phyloP scores from a whole-genome alignment of 92 coral and sea anemone genomes.

The Porites cylindrica region DNA sequence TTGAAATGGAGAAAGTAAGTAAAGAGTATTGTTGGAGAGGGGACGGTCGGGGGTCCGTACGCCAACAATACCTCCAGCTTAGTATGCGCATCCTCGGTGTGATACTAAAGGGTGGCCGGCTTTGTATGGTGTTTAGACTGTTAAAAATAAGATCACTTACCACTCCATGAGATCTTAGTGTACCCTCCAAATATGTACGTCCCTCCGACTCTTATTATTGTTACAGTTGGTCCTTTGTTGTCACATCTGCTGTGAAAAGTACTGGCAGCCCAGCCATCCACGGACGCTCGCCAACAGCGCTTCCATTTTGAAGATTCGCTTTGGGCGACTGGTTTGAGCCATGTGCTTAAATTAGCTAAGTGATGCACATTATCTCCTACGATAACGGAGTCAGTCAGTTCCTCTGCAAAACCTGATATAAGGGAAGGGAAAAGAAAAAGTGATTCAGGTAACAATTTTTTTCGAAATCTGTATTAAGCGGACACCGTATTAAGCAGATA shows the following conservation, averaged over 20 bases:
- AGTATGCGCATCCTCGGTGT: no score
- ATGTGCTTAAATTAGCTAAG: not conserved
- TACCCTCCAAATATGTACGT: slow-evolving; percentile 11
- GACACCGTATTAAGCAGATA: no score
- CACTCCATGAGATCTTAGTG: not conserved
- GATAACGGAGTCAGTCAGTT: not conserved
- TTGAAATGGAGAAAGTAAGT: no score
- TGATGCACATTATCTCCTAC: not conserved
- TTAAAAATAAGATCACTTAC: not conserved
- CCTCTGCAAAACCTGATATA: not conserved
- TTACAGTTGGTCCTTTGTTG: not conserved
- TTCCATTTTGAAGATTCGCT: not conserved
- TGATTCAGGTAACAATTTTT: no score
- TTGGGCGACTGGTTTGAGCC: not conserved
- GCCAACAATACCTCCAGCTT: no score
- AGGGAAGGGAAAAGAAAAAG: not conserved
- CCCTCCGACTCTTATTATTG: slow-evolving; percentile 4
- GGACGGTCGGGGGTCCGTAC: no score
- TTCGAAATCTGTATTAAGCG: no score
- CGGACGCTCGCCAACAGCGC: not conserved
- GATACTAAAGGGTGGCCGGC: no score
- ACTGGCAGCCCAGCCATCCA: not conserved
- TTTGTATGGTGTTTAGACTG: no score
- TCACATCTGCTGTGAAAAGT: not conserved
- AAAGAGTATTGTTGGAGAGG: no score